Percentiles rank a stretch among this genome's conserved stretches.
phyloP scores from a whole-genome alignment of 2,888 invertebrate species.

The Leptinotarsa juncta region DNA sequence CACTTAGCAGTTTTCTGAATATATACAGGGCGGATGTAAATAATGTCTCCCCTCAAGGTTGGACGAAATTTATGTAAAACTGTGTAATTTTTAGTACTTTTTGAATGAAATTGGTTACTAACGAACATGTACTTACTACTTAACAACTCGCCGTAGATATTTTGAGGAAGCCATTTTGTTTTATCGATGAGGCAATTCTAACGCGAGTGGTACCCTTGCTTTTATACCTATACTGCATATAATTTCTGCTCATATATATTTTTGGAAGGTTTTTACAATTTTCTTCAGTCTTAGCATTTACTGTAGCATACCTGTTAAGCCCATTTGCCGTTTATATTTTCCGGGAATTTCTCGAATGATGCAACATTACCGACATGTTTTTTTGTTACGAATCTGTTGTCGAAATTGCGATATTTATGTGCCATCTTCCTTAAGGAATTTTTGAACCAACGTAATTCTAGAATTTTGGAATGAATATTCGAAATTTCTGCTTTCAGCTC shows the following conservation, averaged over 20 bases:
- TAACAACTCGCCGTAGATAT: too few relatives aligned
- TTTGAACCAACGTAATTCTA: not conserved
- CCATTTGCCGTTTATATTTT: not conserved
- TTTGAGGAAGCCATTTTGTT: too few relatives aligned
- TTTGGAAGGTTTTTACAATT: slow-evolving; percentile 5
- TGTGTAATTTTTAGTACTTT: too few relatives aligned
- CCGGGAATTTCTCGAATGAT: not conserved
- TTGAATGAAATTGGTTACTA: too few relatives aligned
- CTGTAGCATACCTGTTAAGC: not conserved
- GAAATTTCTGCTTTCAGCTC: not conserved
- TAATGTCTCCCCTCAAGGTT: too few relatives aligned
- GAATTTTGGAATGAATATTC: not conserved
- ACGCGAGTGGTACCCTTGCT: not conserved
- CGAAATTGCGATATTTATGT: not conserved
- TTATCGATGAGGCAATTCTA: too few relatives aligned
- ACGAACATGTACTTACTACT: too few relatives aligned
- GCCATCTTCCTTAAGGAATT: not conserved
- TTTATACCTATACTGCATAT: not conserved
- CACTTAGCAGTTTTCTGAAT: too few relatives aligned
- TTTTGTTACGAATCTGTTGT: not conserved
- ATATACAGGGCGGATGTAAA: too few relatives aligned
- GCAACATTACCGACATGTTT: not conserved
- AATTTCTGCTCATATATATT: not conserved
- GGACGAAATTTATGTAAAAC: too few relatives aligned
- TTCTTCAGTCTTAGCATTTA: slow-evolving; percentile 3